A percentile compares a stretch with the other conserved stretches of the same genome.
phyloP scores from a whole-genome alignment of 2,113 vertebrate genomes.

The Rhea pennata region DNA sequence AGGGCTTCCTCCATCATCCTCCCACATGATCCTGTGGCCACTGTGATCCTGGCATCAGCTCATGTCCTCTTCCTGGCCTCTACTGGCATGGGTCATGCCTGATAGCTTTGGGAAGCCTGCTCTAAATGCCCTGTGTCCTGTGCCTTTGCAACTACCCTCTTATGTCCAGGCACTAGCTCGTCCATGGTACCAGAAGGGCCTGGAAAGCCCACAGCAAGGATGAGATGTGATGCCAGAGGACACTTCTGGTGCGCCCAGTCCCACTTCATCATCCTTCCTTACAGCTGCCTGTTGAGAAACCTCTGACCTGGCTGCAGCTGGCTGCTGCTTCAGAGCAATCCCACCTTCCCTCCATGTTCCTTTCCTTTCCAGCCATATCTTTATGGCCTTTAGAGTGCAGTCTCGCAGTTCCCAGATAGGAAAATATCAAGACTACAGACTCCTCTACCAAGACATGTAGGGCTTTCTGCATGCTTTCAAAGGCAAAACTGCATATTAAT shows the following conservation, averaged over 20 bases:
- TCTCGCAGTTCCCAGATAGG: neutral
- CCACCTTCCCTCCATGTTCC: neutral
- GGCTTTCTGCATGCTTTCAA: neutral
- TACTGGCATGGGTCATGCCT: neutral
- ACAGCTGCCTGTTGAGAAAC: neutral
- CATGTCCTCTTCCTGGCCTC: neutral
- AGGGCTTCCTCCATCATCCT: no score
- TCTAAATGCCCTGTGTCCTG: neutral
- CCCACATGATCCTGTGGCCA: neutral
- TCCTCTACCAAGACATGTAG: fast-evolving
- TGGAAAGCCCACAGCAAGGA: neutral
- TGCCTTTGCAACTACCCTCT: neutral
- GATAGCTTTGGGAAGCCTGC: neutral
- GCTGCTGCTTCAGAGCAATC: no score
- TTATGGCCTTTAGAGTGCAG: neutral
- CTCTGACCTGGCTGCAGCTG: no score
- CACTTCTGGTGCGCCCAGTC: neutral
- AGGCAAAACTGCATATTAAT: neutral
- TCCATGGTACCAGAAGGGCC: neutral
- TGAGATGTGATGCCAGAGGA: neutral
- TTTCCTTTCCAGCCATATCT: neutral
- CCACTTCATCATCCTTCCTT: neutral
- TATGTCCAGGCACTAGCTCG: no score
- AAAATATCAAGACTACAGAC: neutral
- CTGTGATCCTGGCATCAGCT: neutral